Base-by-base conservation (phyloP, 2,797 vertebrate species). In the Sebastes vulpes region DNA sequence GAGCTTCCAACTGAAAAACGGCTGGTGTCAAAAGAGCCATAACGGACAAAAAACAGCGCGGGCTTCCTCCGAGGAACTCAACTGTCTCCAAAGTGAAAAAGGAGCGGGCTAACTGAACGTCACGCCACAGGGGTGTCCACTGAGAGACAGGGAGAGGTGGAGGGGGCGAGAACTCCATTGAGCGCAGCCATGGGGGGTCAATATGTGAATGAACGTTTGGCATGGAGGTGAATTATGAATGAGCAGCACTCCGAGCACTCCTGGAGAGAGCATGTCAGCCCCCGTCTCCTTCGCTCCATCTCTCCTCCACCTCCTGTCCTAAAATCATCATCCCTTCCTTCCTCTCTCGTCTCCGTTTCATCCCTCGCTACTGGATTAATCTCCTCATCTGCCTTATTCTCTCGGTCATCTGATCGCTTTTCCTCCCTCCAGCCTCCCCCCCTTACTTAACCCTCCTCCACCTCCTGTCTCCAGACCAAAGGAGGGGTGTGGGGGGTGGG, bases 141-240 rank as follows among this genome's bases (percentile, higher is more conserved):
- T 93, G 92, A 92, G 89, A 93, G 91, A 85, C 84, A 35, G 79
- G 52, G 59, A 81, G 92, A 90, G 91, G 88, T 81, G 89, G 86
- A 88, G 93, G 91, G 42, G 93, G 90, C 69, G 72, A 91, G 92
- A 85, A 85, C 90, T 93, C 91, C 89, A 93, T 91, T 95, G 93
- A 94, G 93, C 79, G 67, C 74, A 85, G 91, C 83, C 83, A 85
- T 90, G 91, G 93, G 94, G 93, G 93, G 92, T 92, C 93, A 88
- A 90, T 89, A 93, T 94, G 91, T 95, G 94, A 95, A 95, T 95
- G 94, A 94, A 90, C 84, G 86, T 87, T 94, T 90, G 93, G 92
- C 87, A 89, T 73, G 82, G 89, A 93, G 92, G 94, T 95, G 93
- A 95, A 95, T 95, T 95, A 95, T 95, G 94, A 95, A 95, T 94